Base-by-base conservation (phyloP, 2,797 vertebrate species). In the Hylomyscus alleni region DNA sequence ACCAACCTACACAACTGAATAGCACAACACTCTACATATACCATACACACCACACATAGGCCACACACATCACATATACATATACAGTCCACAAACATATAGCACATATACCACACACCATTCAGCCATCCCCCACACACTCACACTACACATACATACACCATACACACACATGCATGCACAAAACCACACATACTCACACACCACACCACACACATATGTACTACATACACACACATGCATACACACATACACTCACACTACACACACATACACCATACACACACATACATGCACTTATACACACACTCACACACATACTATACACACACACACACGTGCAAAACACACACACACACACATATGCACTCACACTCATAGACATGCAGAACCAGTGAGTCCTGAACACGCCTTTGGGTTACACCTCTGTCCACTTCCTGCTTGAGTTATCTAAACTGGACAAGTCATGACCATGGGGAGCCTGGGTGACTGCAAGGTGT, bases 271-370 rank as follows among this genome's bases (percentile, higher is more conserved):
- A 65, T 15, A 54, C 77, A 76, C 77, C 58, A 60, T 29, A 37
- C 50, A n/a, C 10, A 15, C n/a, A 26, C 34, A 69, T 7, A 14
- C 14, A 6, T 6, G 19, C 17, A 3, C 15, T 1, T 0, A 0
- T 0, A n/a, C 50, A 54, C 54, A 69, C 44, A 78, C 17, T n/a
- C 20, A 40, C 76, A 78, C 44, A 31, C 7, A 9, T 47, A 52
- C 44, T 54, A 37, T 20, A 26, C 6, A 54, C 3, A 3, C 4
- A 1, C 2, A 0, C 19, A 6, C 20, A 19, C 77, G n/a, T n/a
- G n/a, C n/a, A n/a, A n/a, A n/a, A 65, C 73, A 54, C 6, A 3
- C 5, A 1, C 1, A 0, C 2, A 9, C 20, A 69, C 10, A 2
- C 7, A 1, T 1, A 0, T 1, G 7, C 44, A 78, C 17, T n/a